A percentile compares a stretch with the other conserved stretches of the same genome.
Evolutionary conservation across 2,797 vertebrate species (phyloP).

Genomic region (Sebastes baramenuke): DNA sequence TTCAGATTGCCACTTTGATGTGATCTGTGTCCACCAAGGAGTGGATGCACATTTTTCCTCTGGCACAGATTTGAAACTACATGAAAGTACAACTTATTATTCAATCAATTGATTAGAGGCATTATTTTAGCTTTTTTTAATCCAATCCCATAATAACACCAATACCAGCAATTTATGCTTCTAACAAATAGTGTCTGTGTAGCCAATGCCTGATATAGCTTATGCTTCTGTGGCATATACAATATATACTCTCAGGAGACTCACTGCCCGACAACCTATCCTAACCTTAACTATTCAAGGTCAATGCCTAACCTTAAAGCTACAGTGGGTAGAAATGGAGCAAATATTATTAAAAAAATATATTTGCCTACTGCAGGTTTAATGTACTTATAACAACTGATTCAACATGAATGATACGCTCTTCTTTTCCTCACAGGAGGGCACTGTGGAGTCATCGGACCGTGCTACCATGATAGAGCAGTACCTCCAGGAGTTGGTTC

Average conservation of each 20-base stretch:
- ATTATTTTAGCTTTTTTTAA: not conserved
- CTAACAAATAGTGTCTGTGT: accelerated
- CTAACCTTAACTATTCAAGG: no score
- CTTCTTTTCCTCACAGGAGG: conserved; percentile 69
- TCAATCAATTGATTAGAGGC: not conserved
- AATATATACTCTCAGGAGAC: no score
- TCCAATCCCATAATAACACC: not conserved
- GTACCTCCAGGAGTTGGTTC: conserved; percentile 89
- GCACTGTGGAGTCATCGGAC: conserved; percentile 70
- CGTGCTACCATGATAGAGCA: conserved; percentile 76
- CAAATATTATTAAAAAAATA: no score
- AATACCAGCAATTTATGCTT: not conserved
- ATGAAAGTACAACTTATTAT: not conserved
- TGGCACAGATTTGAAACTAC: not conserved
- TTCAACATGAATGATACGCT: not conserved
- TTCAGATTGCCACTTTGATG: not conserved
- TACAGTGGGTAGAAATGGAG: no score
- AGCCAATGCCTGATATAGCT: not conserved
- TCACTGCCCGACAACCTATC: no score
- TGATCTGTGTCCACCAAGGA: no score
- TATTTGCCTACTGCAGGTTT: no score
- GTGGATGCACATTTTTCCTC: not conserved
- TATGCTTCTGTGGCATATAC: no score
- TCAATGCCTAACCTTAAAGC: no score
- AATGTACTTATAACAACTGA: not conserved